Evolutionary conservation across 2,888 invertebrate species (phyloP), one percentile per base, ranked within the genome.

Genomic region (Cynaeus angustus): DNA sequence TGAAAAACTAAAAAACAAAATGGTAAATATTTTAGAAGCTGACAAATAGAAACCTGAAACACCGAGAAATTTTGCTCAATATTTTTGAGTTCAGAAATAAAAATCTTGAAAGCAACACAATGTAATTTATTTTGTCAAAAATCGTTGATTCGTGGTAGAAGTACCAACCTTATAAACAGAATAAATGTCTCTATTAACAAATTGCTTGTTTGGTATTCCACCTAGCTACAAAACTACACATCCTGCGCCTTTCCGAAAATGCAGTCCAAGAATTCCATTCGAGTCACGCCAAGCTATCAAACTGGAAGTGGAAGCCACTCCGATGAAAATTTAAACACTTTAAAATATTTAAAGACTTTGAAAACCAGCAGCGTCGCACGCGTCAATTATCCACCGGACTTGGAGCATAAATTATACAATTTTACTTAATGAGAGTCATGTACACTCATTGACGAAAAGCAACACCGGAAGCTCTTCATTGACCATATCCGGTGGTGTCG

Each of bases 401-500:
- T 33, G 33, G 33, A 33, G 33, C 3, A 33, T 33, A 33, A 33
- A 33, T 33, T 33, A 33, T 33, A n/a, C 6, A 33, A 33, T 33
- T 33, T 33, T 33, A 2, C n/a, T n/a, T 41, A 41, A 41, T 41
- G 10, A 4, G 21, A 41, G 41, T 13, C 12, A 41, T 13, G 13
- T 12, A 12, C 3, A 9, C 48, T 50, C 61, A 61, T 61, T 61
- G 61, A 61, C 61, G 12, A 61, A 46, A 46, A 53, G n/a, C 62
- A 52, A 16, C 52, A 62, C 50, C 62, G 62, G 62, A 62, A 62
- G 52, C 62, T 62, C 41, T 62, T 50, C 61, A 61, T 61, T 61
- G 61, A 46, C 30, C 46, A 48, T 46, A 62, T 62, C 62, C 62
- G 50, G 62, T 45, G 61, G 10, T 61, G 28, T 61, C 62, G 62